A percentile compares a stretch with the other conserved stretches of the same genome.
These are phyloP conservation scores for Pteropus rufus DNA, from an alignment of 2,797 vertebrate genomes.

Conservation along the genomic window DNA sequence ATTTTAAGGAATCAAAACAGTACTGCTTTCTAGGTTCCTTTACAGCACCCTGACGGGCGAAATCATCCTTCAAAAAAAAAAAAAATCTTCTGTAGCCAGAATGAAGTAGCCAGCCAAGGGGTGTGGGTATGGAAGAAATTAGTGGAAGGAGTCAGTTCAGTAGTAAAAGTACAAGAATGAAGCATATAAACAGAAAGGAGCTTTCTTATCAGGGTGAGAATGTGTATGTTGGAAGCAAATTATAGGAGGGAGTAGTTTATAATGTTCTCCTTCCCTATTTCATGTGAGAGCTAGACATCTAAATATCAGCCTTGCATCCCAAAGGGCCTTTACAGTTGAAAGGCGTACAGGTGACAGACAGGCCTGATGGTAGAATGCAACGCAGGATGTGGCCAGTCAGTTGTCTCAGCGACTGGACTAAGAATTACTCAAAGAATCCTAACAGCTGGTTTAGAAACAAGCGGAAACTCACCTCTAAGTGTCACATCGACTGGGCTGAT, in stretches of 20 bases:
- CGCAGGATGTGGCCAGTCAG: not conserved
- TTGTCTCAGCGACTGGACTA: not conserved
- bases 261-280: not conserved
- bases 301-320: not conserved
- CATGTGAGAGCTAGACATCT: not conserved
- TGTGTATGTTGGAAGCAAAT: not conserved
- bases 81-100: not conserved
- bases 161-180: constrained; percentile 22
- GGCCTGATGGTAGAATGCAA: not conserved
- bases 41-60: not conserved
- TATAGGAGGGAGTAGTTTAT: not conserved
- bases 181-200: not conserved
- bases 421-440: not conserved
- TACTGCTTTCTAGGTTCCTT: not conserved
- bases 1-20: not conserved
- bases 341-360: not conserved
- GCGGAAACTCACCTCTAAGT: not conserved
- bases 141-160: not conserved
- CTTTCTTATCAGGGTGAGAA: not conserved
- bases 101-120: not conserved
- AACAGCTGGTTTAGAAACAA: not conserved
- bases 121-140: not conserved
- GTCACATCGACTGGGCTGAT: not conserved
- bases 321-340: not conserved
- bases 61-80: not conserved